Base-by-base conservation (phyloP, 2,888 invertebrate species). In the Unio delphinus region DNA sequence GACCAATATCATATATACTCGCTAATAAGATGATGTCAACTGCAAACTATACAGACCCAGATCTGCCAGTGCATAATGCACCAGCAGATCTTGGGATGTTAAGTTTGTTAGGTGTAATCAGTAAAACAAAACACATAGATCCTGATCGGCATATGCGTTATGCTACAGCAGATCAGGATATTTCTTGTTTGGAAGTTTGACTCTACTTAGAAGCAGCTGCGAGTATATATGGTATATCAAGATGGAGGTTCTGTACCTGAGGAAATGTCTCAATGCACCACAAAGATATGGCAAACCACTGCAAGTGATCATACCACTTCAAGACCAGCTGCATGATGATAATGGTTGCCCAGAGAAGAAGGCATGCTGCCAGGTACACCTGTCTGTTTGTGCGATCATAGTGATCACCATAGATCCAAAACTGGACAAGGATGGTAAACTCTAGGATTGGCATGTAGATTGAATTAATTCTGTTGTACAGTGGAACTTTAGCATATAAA, bases 201-300 rank as follows among this genome's bases (percentile, higher is more conserved):
- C 7, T 34, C 7, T 7, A 34, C 7, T 34, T 34, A 34, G 7
- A 34, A 34, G 34, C 34, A 6, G 34, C 30, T 18, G 61, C 17
- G 1, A 61, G 28, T 61, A 26, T 30, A 18, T 30, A 28, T 5
- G 61, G 28, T 23, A 30, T 28, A 28, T 61, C 34, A 28, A 61
- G 26, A 8, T 26, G 18, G 23, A 61, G 30, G 17, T 61, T 61
- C 20, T 30, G 26, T 74, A 82, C 82, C 78, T 82, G 82, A 56
- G 82, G 82, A 69, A 82, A 78, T 5, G 80, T 76, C 64, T 81
- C 80, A 23, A 81, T 67, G 61, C 80, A 77, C 82, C 82, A 82
- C 7, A 82, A 70, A 15, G 70, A 54, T 54, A 82, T 81, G 23
- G 82, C 80, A 5, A 76, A 68, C 69, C 80, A 82, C 34, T 80